Base-by-base conservation (phyloP, 1,140 invertebrate species). In the Globodera rostochiensis region DNA sequence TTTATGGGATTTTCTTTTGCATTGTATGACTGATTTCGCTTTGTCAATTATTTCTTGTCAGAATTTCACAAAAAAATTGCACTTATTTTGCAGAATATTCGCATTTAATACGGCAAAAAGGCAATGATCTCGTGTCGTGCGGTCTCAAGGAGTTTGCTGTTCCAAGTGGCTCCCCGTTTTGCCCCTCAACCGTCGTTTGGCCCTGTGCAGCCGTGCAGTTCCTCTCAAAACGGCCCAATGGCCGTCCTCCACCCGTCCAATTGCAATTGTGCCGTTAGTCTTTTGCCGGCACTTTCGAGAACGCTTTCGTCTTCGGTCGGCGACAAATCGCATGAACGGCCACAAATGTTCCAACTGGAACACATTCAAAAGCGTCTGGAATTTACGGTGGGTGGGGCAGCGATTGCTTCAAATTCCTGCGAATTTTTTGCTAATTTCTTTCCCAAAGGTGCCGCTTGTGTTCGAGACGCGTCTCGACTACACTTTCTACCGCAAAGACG, bases 331-430 rank as follows among this genome's bases (percentile, higher is more conserved):
- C 45, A 69, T 69, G 83, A 85, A 21, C 77, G 60, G 6, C 83
- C 83, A 7, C 77, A 84, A 21, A 84, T 84, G 83, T 84, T 64
- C 73, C 82, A 84, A n/a, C 78, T 84, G 25, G 82, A 84, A 66
- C 82, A 84, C 76, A 70, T 84, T 45, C 77, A 84, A 49, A 84
- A 83, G 36, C n/a, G 83, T n/a, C 11, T 84, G 15, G 83, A 83
- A 71, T 70, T 79, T 74, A 84, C 73, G 25, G 83, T 84, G 77
- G 13, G 53, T 66, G n/a, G 80, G 46, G 13, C 57, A 77, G 9
- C 45, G 46, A 8, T 36, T 2, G 36, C 36, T 3, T 36, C 36
- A 36, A 36, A 36, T 36, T 36, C 36, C 36, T 36, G 36, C 21
- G 50, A 77, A 25, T 15, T 60, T 15, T 45, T 7, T 45, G 77